Percentiles rank a stretch among this genome's conserved stretches.
These are phyloP conservation scores for Pundamilia nyererei DNA, from an alignment of 2,113 vertebrate genomes.

Conservation along the genomic window DNA sequence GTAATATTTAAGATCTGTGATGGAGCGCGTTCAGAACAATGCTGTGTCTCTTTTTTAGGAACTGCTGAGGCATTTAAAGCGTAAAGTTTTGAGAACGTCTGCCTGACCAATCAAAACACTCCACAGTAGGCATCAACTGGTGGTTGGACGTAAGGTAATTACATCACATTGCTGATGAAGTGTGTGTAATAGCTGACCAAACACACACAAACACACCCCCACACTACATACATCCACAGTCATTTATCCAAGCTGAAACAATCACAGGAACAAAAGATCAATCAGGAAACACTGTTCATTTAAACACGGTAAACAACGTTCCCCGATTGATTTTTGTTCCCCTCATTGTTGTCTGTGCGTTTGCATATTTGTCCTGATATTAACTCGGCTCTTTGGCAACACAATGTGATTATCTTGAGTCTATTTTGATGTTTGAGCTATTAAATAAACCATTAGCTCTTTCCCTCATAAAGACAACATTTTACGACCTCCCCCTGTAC, in stretches of 20 bases:
- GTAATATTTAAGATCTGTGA: neutral
- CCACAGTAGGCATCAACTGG: neutral
- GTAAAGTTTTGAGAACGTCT: neutral
- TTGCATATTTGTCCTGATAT: neutral
- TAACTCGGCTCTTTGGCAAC: neutral
- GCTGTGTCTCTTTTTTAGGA: neutral
- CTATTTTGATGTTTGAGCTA: neutral
- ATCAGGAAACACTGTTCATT: neutral
- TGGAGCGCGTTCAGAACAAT: neutral
- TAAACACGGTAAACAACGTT: neutral
- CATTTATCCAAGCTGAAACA: neutral
- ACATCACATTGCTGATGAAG: constrained; percentile 23
- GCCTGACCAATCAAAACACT: neutral
- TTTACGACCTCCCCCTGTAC: accelerated
- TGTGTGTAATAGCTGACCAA: neutral
- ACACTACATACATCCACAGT: neutral
- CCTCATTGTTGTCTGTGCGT: neutral
- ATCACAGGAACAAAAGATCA: neutral
- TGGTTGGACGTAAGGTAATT: neutral
- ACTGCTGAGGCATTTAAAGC: neutral
- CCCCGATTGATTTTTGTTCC: constrained; percentile 2
- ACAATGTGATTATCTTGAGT: constrained; percentile 6
- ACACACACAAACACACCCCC: neutral
- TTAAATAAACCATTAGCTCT: neutral
- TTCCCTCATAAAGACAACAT: neutral